Evolutionary conservation across 1,140 invertebrate species (phyloP), one percentile per base, ranked within the genome.

Genomic region (Kradibia gibbosae): DNA sequence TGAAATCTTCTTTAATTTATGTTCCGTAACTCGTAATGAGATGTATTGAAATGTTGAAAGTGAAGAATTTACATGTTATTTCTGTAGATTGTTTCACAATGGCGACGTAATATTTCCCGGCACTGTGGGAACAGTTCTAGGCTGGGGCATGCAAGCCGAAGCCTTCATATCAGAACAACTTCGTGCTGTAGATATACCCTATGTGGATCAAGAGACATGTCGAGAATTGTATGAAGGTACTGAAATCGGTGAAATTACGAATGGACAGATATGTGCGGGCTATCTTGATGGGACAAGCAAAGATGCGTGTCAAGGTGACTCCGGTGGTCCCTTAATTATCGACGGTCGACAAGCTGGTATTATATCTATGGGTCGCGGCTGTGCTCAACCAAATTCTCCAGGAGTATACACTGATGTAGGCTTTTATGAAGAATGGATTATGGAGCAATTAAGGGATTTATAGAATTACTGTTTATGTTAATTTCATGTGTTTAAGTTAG

Each of bases 221-320:
- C 28, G 34, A 25, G n/a, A 73, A 17, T 0, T 45, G n/a, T 73
- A 73, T 15, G 5, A 17, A 10, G 28, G 25, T 7, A 45, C 67
- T 1, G 3, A 42, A 10, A 53, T 73, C 22, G 50, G 48, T 31
- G 22, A 36, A 53, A 34, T 55, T 15, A 20, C 11, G 36, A 31
- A 55, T 5, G 71, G 71, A 34, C 20, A 53, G 22, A 28, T 73
- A 17, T 73, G 71, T 15, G 71, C 48, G 10, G 71, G 45, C 5
- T 73, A 20, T 15, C 1, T 34, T 3, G 28, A 45, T 1, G 25
- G 93, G 48, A 94, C 94, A 8, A 93, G 93, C 36, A 94, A 93
- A 85, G 95, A 95, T 86, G 92, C 95, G 4, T 95, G 95, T 83
- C 94, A 95, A 86, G 95, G 91, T 48, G 34, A 70, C 17, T 48